A percentile compares a stretch with the other conserved stretches of the same genome.
phyloP scores from a whole-genome alignment of 2,888 invertebrate genomes.

The Conops quadrifasciatus region DNA sequence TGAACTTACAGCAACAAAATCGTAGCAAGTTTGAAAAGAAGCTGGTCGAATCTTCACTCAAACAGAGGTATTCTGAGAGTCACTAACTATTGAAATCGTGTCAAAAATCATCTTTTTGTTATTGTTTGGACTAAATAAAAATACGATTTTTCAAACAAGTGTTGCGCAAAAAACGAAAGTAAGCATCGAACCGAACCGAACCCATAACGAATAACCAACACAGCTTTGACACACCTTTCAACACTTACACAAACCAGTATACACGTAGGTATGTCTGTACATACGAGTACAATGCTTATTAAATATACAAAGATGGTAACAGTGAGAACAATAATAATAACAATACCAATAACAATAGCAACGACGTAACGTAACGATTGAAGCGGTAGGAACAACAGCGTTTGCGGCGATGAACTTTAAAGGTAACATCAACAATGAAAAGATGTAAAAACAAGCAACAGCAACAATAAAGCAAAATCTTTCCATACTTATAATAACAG shows the following conservation, averaged over 20 bases:
- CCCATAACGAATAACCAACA: no score
- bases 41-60: no score
- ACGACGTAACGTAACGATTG: not conserved
- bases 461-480: not conserved
- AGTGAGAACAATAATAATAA: not conserved
- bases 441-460: not conserved
- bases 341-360: not conserved
- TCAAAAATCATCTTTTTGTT: no score
- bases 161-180: no score
- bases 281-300: not conserved
- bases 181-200: no score
- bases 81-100: no score
- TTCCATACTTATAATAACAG: not conserved
- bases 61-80: no score
- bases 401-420: not conserved
- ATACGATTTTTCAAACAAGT: no score
- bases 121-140: no score
- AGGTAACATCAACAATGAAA: slow-evolving; percentile 3
- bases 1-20: no score
- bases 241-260: not conserved
- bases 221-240: slow-evolving; percentile 13
- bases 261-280: slow-evolving; percentile 2
- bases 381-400: not conserved
- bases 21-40: no score
- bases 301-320: not conserved